Evolutionary conservation across 92 coral and sea anemone genomes (phyloP).

Genomic region (Umimayanthus kanabou): DNA sequence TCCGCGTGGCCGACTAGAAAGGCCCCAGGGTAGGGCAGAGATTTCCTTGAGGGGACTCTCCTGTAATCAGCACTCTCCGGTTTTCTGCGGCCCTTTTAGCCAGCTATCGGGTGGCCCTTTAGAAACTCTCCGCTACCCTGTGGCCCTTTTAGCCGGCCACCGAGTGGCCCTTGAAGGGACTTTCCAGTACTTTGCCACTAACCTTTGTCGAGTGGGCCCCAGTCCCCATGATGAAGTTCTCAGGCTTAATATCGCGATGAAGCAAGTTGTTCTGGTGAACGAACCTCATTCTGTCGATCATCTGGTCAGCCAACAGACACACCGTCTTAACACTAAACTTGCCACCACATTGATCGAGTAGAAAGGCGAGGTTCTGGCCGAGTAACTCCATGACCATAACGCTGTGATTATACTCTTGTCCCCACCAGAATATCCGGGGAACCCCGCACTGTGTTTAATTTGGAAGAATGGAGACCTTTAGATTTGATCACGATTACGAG

Average conservation of each 20-base stretch:
- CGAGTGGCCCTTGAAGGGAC: too few species aligned
- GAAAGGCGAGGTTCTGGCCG: slow-evolving; percentile 60
- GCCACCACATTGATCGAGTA: slow-evolving; percentile 50
- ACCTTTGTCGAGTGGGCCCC: slow-evolving; percentile 55
- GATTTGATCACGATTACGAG: too few species aligned
- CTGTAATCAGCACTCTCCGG: too few species aligned
- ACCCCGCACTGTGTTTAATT: slow-evolving; percentile 38
- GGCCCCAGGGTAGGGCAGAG: too few species aligned
- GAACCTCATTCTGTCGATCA: slow-evolving; percentile 70
- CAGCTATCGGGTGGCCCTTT: too few species aligned
- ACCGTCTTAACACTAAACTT: slow-evolving; percentile 70
- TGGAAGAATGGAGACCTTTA: too few species aligned
- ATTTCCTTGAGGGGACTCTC: too few species aligned
- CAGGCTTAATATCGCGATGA: slow-evolving; percentile 82
- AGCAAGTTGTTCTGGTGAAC: slow-evolving; percentile 67
- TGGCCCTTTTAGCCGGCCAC: too few species aligned
- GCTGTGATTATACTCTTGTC: slow-evolving; percentile 60
- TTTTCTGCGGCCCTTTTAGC: too few species aligned
- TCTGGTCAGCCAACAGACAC: slow-evolving; percentile 69
- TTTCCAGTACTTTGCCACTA: not conserved
- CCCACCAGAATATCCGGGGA: slow-evolving; percentile 70
- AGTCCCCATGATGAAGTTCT: slow-evolving; percentile 72
- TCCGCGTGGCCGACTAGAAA: too few species aligned
- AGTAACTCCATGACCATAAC: slow-evolving; percentile 74
- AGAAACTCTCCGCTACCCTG: too few species aligned